Percentiles rank a stretch among this genome's conserved stretches.
Conservation (phyloP, 2,797 vertebrate species). For the Danio jaintianensis region DNA sequence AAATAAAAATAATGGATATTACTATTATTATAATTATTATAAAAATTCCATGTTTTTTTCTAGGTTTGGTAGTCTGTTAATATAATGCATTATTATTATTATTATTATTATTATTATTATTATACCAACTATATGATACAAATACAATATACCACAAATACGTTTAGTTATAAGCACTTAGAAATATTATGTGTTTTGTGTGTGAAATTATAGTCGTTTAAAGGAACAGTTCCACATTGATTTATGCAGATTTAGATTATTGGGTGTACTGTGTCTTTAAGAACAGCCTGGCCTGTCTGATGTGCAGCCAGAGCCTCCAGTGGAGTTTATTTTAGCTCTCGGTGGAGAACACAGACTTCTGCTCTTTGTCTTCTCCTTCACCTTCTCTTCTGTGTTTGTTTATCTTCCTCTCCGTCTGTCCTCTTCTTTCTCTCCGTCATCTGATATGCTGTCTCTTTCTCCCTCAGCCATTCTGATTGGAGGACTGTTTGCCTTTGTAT, state of each 20-base stretch:
- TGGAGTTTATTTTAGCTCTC: constrained; percentile 52
- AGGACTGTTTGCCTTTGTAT: constrained; percentile 82
- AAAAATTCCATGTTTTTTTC: too few relatives aligned
- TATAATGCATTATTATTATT: too few relatives aligned
- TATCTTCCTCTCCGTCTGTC: constrained; percentile 12
- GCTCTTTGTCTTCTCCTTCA: constrained; percentile 62
- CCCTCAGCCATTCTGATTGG: constrained; percentile 82
- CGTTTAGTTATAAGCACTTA: background rate
- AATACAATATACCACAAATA: too few relatives aligned
- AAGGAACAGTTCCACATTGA: background rate
- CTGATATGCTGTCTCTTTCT: constrained; percentile 79
- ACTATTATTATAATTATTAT: too few relatives aligned
- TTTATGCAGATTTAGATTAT: background rate
- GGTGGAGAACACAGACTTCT: constrained; percentile 34
- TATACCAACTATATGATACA: too few relatives aligned
- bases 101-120: too few relatives aligned
- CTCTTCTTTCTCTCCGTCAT: constrained; percentile 28
- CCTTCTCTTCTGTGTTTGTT: constrained; percentile 42
- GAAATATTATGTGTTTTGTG: background rate
- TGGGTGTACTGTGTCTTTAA: constrained; percentile 2
- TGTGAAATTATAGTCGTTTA: background rate
- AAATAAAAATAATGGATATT: too few relatives aligned
- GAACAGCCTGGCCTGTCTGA: constrained; percentile 11
- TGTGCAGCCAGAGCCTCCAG: constrained; percentile 58
- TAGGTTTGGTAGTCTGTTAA: too few relatives aligned